These are phyloP conservation scores for Passer montanus DNA, from an alignment of 2,113 vertebrate genomes.

Conservation along the genomic window DNA sequence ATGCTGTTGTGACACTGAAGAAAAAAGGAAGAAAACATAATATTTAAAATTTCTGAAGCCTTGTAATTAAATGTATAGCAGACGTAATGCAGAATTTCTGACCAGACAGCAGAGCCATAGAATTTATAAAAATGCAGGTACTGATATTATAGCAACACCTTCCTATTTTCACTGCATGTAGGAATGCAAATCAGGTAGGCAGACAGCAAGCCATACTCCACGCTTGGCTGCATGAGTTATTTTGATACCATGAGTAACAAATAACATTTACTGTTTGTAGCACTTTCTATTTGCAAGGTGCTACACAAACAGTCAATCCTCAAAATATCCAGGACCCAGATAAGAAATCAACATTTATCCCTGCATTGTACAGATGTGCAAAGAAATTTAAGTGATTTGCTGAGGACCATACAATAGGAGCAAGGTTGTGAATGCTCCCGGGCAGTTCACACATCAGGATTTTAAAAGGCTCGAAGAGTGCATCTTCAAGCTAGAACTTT, in stretches of 20 bases:
- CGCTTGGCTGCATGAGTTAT: slow-evolving; percentile 16
- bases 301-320: not conserved
- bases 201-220: slow-evolving; percentile 2
- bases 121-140: not conserved
- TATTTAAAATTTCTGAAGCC: not conserved
- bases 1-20: not conserved
- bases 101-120: not conserved
- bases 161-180: not conserved
- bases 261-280: not conserved
- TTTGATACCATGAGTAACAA: slow-evolving; percentile 3
- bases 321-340: not conserved
- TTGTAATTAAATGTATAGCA: not conserved
- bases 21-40: not conserved
- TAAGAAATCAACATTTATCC: not conserved
- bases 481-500: not conserved
- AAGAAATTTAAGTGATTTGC: not conserved
- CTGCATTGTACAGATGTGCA: not conserved
- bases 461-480: not conserved
- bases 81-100: not conserved
- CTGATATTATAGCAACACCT: not conserved
- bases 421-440: not conserved
- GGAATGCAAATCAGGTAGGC: slow-evolving; percentile 30
- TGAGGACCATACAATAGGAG: not conserved
- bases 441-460: not conserved
- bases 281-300: slow-evolving; percentile 1